Evolutionary conservation across 2,113 vertebrate genomes (phyloP).

Genomic region (Cathartes aura): DNA sequence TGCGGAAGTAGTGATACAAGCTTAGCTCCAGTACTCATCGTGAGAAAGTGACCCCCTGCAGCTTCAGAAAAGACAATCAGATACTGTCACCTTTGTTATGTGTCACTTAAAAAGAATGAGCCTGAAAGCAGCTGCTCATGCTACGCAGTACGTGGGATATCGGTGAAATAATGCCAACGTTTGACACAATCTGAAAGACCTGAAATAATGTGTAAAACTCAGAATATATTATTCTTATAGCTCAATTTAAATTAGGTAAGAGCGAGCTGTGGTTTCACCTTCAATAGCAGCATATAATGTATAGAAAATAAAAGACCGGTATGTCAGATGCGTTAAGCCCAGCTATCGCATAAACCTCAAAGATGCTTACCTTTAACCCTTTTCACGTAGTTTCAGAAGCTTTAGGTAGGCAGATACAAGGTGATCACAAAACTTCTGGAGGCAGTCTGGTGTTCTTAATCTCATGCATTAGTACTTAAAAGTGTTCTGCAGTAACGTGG

Average conservation of each 20-base stretch:
- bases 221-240: background rate
- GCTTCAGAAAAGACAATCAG: background rate
- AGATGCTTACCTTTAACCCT: background rate
- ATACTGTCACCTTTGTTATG: background rate
- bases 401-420: background rate
- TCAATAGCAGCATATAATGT: slow-evolving; percentile 41
- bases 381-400: background rate
- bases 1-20: background rate
- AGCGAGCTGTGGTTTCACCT: slow-evolving; percentile 8
- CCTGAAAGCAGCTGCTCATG: background rate
- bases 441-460: background rate
- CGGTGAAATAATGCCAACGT: background rate
- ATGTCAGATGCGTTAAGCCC: background rate
- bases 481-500: background rate
- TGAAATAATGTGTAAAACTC: background rate
- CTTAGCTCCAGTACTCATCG: background rate
- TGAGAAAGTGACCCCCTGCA: background rate
- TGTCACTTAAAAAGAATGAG: background rate
- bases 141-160: accelerated
- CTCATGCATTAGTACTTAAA: background rate
- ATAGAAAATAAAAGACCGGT: background rate
- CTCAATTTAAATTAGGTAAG: background rate
- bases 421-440: background rate
- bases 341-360: background rate
- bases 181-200: background rate